Conservation (phyloP, 2,113 vertebrate species). For the Hippoglossus stenolepis region DNA sequence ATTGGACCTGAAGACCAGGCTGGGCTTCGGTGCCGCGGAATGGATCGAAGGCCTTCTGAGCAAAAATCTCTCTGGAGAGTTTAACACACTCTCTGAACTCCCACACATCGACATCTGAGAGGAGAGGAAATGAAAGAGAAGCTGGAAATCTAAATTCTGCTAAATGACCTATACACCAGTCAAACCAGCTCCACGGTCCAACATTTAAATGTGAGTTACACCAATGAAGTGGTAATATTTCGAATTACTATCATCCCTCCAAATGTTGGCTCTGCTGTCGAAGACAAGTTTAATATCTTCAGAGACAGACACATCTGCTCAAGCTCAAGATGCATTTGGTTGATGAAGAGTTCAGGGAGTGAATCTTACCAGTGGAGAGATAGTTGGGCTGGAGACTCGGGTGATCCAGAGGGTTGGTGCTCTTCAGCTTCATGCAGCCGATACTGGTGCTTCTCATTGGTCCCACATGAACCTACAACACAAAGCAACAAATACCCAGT, state of each 20-base stretch:
- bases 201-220: no score
- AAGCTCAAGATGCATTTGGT: neutral
- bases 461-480: constrained; percentile 92
- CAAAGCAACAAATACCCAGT: neutral
- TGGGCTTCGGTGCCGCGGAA: constrained; percentile 90
- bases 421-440: constrained; percentile 94
- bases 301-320: neutral
- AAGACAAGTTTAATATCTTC: neutral
- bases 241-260: neutral
- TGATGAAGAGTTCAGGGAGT: neutral
- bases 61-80: constrained; percentile 92
- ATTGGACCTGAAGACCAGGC: constrained; percentile 86
- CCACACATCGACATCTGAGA: constrained; percentile 87
- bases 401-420: constrained; percentile 87
- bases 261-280: no score
- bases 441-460: constrained; percentile 91
- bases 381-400: constrained; percentile 96
- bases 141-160: neutral
- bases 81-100: constrained; percentile 92
- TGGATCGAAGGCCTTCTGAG: constrained; percentile 90
- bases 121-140: neutral
- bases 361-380: constrained; percentile 88
- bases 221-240: neutral
- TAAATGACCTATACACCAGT: no score
- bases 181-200: no score